Percentiles rank a stretch among this genome's conserved stretches.
Evolutionary conservation across 53 echinoderm and acorn worm species (phyloP).

Genomic region (Temnopleurus reevesii): DNA sequence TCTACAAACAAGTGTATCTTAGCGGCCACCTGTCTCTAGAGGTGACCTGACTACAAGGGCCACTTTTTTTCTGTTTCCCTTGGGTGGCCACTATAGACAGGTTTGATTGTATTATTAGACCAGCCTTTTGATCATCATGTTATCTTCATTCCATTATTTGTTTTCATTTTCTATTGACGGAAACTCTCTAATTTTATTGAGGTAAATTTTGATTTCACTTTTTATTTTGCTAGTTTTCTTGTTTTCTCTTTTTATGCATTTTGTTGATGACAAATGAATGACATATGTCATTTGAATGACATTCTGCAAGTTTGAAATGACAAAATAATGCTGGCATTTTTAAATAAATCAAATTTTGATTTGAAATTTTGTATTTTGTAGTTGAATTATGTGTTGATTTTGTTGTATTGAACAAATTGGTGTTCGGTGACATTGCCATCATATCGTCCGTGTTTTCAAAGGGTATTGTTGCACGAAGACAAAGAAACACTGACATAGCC

Average conservation of each 20-base stretch:
- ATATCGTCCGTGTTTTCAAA: too few species aligned
- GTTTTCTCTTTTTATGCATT: neutral
- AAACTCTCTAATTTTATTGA: neutral
- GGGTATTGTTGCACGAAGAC: too few species aligned
- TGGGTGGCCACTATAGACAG: too few species aligned
- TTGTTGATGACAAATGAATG: too few species aligned
- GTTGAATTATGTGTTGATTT: neutral
- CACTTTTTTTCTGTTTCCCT: too few species aligned
- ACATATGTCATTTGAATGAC: neutral
- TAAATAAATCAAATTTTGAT: neutral
- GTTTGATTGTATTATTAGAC: too few species aligned
- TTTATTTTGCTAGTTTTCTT: neutral
- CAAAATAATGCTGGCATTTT: constrained; percentile 6
- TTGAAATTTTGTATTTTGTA: neutral
- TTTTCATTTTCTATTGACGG: neutral
- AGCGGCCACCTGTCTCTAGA: neutral
- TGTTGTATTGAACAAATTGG: too few species aligned
- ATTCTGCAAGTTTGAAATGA: neutral
- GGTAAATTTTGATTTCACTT: neutral
- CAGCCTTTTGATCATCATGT: neutral
- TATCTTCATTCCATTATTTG: neutral
- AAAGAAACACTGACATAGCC: too few species aligned
- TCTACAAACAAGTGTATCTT: neutral
- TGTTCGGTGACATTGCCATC: too few species aligned
- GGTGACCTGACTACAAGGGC: too few species aligned